Conservation (phyloP, 2,888 invertebrate species). For the Lasioglossum pauxillum region DNA sequence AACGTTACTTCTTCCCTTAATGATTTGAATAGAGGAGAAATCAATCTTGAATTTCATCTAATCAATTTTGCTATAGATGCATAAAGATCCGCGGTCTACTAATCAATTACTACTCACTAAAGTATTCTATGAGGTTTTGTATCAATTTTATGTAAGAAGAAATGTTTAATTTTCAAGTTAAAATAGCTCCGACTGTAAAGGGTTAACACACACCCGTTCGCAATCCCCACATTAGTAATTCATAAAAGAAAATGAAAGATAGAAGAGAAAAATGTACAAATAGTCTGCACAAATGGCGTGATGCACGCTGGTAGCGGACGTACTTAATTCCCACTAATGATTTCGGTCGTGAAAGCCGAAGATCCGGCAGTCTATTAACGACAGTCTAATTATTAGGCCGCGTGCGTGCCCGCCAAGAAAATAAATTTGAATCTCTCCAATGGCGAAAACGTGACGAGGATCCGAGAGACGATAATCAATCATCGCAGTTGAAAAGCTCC, state of each 20-base stretch:
- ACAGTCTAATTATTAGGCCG: constrained; percentile 4
- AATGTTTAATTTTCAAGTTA: no score
- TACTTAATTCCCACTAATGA: neutral
- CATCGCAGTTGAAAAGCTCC: constrained; percentile 12
- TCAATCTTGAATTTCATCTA: no score
- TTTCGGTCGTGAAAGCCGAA: neutral
- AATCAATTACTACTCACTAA: no score
- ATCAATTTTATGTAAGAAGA: no score
- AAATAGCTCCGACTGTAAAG: no score
- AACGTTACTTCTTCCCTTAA: no score
- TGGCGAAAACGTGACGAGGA: constrained; percentile 13
- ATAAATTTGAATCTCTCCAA: constrained; percentile 10
- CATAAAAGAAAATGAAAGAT: neutral
- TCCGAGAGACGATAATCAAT: constrained; percentile 14
- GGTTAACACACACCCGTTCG: no score
- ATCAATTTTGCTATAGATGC: no score
- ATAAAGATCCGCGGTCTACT: no score
- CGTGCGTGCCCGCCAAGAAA: neutral
- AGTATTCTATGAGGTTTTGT: no score
- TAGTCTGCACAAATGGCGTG: neutral
- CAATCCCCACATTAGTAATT: no score
- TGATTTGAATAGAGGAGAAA: no score
- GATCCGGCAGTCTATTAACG: neutral
- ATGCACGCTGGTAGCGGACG: neutral
- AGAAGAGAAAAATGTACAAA: neutral